phyloP scores from a whole-genome alignment of 2,113 vertebrate species.

The Nettapus auritus region DNA sequence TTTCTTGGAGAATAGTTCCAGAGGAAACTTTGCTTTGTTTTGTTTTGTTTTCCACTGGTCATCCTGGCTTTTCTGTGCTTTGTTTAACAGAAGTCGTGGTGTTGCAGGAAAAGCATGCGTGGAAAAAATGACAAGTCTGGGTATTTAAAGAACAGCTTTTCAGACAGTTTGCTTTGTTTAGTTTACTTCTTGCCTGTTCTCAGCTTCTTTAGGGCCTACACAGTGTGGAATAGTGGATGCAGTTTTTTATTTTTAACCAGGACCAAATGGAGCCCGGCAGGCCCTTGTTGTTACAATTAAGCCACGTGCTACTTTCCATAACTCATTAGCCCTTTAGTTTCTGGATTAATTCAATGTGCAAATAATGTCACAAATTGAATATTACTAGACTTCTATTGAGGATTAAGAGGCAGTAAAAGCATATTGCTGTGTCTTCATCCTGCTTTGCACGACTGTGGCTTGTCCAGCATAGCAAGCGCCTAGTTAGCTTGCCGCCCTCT shows the following conservation, averaged over 20 bases:
- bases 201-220: background rate
- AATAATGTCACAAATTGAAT: constrained; percentile 70
- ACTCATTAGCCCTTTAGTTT: constrained; percentile 59
- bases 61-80: background rate
- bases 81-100: background rate
- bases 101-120: background rate
- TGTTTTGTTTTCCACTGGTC: background rate
- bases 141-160: background rate
- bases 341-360: constrained; percentile 62
- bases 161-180: background rate
- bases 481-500: background rate
- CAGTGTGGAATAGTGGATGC: background rate
- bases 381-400: constrained; percentile 58
- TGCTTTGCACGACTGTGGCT: background rate
- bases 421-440: constrained; percentile 41
- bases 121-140: background rate
- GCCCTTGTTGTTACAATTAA: constrained; percentile 57
- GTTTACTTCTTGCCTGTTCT: background rate
- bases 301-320: constrained; percentile 45
- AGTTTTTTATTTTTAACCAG: constrained; percentile 6
- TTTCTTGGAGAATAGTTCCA: background rate
- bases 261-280: background rate
- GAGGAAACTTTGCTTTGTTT: background rate
- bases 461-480: background rate
- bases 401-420: constrained; percentile 51